Base-by-base conservation (phyloP, 2,113 vertebrate genomes). In the Leptodactylus fuscus region DNA sequence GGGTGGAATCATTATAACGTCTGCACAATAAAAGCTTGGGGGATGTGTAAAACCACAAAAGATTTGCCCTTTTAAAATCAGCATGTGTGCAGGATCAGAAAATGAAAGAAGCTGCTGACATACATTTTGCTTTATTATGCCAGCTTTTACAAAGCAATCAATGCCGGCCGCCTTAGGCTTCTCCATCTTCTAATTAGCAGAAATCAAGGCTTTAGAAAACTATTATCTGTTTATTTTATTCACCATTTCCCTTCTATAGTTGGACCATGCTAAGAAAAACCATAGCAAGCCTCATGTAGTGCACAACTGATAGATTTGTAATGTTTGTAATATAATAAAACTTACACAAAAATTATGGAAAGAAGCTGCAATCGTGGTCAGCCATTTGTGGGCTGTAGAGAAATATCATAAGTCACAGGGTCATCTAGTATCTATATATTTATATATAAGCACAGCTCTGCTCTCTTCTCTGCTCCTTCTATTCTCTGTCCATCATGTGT, bases 151-250 rank as follows among this genome's bases (percentile, higher is more conserved):
- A 60, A 44, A 27, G 77, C 22, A 41, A 80, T 80, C 77, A 80
- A 80, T 80, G 36, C 12, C 7, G 38, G 34, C 12, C 18, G 55
- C 53, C n/a, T 44, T 18, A 60, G 77, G 36, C 53, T 5, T 10
- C 36, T 44, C 53, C 34, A 41, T 62, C 53, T 80, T 80, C 53
- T 80, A 60, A 80, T 80, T 80, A 80, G 77, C 22, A 4, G 51
- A 41, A 44, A 58, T 58, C 20, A 58, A 58, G 32, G 32, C 34
- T 16, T 22, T 24, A 24, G 24, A 12, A 78, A 55, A 34, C 34
- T 18, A 27, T 60, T 32, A 49, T 29, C 46, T 29, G 41, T 49
- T 32, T 32, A 8, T 60, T 62, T 27, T 9, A 16, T 44, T 62
- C 53, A 27, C 10, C 18, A 3, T 80, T 60, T 44, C 38, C 62